Base-by-base conservation (phyloP, 2,888 invertebrate genomes). In the Arrhopalites spinosus region DNA sequence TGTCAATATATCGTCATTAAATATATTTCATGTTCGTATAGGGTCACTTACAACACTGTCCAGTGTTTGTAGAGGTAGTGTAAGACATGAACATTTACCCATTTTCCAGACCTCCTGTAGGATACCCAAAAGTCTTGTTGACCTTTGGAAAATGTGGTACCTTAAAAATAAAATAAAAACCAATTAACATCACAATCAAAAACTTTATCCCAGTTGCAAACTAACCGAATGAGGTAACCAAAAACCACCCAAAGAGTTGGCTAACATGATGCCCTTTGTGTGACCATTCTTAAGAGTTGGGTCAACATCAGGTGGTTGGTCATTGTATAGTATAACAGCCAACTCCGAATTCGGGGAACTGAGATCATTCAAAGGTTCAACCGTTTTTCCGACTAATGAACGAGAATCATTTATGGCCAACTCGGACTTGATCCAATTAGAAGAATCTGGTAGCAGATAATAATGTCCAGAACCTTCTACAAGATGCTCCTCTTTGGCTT, bases 191-290 rank as follows among this genome's bases (percentile, higher is more conserved):
- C n/a, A n/a, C n/a, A n/a, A n/a, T n/a, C n/a, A n/a, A n/a, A n/a
- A n/a, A n/a, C n/a, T n/a, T n/a, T n/a, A n/a, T n/a, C n/a, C n/a
- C n/a, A 17, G 15, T n/a, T 8, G 15, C 15, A n/a, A 3, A 50
- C 50, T 50, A 8, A 50, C 90, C 23, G 96, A 96, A 86, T 98
- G 97, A 53, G 96, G 89, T 77, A 98, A 85, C 97, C 97, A 98
- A 83, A 95, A 89, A 1, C 95, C 95, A 25, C 89, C 88, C n/a
- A 88, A 86, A 72, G 89, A 88, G 84, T 93, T 90, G 0, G 90
- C 90, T 70, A 93, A 86, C 8, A 95, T 87, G 0, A 92, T 90
- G 20, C 97, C 97, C 87, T 98, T 97, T 0, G 95, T 91, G 84
- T 97, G 97, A 0, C 96, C 96, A 80, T 89, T 90, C 15, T 86